Conservation (phyloP, 2,888 invertebrate genomes). For the Philonicus albiceps region DNA sequence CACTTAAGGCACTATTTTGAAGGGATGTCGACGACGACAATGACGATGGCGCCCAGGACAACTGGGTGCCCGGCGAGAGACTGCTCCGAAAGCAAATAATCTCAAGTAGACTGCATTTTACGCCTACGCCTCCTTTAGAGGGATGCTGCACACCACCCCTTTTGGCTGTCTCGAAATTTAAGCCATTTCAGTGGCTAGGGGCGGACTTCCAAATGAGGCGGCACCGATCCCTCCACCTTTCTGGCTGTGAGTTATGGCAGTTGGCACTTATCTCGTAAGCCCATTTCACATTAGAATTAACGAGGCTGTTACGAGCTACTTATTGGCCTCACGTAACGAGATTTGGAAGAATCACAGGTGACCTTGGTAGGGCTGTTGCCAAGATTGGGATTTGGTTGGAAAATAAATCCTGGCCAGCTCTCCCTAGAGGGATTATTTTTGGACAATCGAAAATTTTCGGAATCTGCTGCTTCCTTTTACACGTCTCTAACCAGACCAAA, state of each 20-base stretch:
- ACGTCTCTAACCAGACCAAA: neutral
- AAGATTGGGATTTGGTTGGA: neutral
- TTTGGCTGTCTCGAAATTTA: neutral
- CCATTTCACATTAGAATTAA: conserved; percentile 26
- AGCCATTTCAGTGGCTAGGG: neutral
- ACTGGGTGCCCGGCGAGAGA: neutral
- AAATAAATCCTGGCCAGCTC: neutral
- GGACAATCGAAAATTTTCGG: neutral
- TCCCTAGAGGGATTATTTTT: neutral
- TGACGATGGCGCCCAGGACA: neutral
- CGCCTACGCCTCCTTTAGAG: neutral
- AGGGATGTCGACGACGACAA: too few species aligned
- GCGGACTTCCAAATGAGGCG: neutral
- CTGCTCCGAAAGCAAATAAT: neutral
- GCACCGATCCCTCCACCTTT: neutral
- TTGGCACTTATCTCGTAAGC: conserved; percentile 36
- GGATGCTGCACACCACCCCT: neutral
- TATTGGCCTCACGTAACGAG: conserved; percentile 21
- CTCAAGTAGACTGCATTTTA: neutral
- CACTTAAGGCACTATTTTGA: neutral
- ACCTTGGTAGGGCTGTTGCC: neutral
- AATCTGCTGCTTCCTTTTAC: neutral
- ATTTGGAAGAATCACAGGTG: conserved; percentile 25
- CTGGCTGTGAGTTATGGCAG: conserved; percentile 5
- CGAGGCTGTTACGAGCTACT: conserved; percentile 21